phyloP scores from a whole-genome alignment of 2,888 invertebrate species.

The Plebejus argus region DNA sequence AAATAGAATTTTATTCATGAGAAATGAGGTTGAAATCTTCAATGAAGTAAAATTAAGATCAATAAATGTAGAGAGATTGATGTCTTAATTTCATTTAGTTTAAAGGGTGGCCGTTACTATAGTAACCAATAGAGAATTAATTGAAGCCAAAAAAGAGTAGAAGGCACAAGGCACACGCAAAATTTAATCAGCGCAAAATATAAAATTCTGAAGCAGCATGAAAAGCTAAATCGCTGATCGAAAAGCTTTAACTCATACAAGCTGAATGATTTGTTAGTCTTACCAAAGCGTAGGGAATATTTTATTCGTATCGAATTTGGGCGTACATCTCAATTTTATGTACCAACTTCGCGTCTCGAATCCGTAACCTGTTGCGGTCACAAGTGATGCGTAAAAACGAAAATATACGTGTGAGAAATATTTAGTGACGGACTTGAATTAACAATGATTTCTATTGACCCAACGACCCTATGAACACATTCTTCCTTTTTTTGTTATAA shows the following conservation, averaged over 20 bases:
- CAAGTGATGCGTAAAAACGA: constrained; percentile 16
- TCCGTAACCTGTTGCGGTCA: constrained; percentile 24
- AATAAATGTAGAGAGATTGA: too few relatives aligned
- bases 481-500: too few relatives aligned
- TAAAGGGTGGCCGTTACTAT: too few relatives aligned
- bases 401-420: constrained; percentile 25
- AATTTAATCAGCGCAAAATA: background rate
- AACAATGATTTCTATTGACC: background rate
- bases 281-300: constrained; percentile 12
- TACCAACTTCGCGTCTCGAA: constrained; percentile 29
- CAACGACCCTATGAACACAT: background rate
- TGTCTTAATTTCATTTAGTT: too few relatives aligned
- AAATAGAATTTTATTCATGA: too few relatives aligned
- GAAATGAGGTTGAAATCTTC: too few relatives aligned
- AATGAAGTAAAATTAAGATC: too few relatives aligned
- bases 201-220: background rate
- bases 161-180: too few relatives aligned
- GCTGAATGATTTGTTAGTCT: constrained; percentile 30
- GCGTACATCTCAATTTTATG: constrained; percentile 32
- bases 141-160: too few relatives aligned
- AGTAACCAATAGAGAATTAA: too few relatives aligned
- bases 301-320: constrained; percentile 25
- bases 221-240: background rate
- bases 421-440: background rate
- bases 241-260: background rate